phyloP scores from a whole-genome alignment of 2,888 invertebrate species.

The Hololepta plana region DNA sequence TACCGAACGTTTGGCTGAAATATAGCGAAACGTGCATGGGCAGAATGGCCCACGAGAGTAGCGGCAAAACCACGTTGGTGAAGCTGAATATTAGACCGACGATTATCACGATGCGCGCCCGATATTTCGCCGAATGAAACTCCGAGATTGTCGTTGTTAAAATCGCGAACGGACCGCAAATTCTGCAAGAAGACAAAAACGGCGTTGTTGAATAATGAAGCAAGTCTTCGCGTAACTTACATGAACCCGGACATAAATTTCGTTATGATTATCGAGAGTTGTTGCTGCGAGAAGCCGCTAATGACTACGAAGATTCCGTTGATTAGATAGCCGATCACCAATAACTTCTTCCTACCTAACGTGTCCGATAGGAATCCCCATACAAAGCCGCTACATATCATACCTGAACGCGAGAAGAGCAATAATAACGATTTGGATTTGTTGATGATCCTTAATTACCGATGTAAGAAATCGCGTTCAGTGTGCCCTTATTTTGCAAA shows the following conservation, averaged over 20 bases:
- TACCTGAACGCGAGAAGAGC: not conserved
- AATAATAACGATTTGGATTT: not conserved
- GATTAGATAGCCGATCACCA: constrained; percentile 44
- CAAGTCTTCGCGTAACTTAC: constrained; percentile 31
- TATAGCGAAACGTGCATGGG: constrained; percentile 22
- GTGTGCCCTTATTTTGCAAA: constrained; percentile 48
- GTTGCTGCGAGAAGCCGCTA: constrained; percentile 45
- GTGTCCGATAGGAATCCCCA: constrained; percentile 69
- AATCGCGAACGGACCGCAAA: constrained; percentile 1
- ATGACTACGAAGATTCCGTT: constrained; percentile 44
- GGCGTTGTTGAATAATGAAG: not conserved
- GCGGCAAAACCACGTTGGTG: constrained; percentile 42
- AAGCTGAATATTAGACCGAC: constrained; percentile 44
- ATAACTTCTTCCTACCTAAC: constrained; percentile 45
- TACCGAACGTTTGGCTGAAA: constrained; percentile 7
- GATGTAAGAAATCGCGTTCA: constrained; percentile 53
- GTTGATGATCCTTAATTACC: constrained; percentile 28
- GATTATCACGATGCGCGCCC: not conserved
- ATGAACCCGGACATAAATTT: constrained; percentile 56
- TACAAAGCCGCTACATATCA: constrained; percentile 15
- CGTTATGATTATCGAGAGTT: constrained; percentile 45
- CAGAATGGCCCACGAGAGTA: constrained; percentile 52
- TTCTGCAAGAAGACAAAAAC: not conserved
- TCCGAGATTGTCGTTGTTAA: constrained; percentile 1
- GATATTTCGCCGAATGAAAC: constrained; percentile 3